Percentiles rank a stretch among this genome's conserved stretches.
Evolutionary conservation across 2,113 vertebrate species (phyloP).

Genomic region (Oncorhynchus nerka): DNA sequence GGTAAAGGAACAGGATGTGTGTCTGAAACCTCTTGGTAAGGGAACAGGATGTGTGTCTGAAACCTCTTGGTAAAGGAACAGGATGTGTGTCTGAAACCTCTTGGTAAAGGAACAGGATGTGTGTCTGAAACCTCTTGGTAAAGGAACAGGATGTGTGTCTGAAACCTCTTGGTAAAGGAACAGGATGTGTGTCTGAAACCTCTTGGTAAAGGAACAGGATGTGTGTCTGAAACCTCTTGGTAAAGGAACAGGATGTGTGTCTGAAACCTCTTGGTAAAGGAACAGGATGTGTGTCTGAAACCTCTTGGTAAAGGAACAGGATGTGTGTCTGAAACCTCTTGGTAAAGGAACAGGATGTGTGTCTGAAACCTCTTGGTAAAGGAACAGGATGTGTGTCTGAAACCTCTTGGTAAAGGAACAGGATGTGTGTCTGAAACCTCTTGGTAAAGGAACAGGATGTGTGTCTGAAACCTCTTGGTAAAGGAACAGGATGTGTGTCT

Average conservation of each 20-base stretch:
- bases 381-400: not conserved
- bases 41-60: not conserved
- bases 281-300: not conserved
- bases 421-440: too few species aligned
- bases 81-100: too few species aligned
- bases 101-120: not conserved
- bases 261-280: not conserved
- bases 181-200: too few species aligned
- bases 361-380: not conserved
- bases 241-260: too few species aligned
- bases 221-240: too few species aligned
- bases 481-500: not conserved
- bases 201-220: not conserved
- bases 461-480: not conserved
- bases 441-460: not conserved
- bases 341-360: not conserved
- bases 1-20: not conserved
- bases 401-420: not conserved
- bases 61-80: not conserved
- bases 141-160: not conserved
- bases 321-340: not conserved
- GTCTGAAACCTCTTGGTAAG: not conserved
- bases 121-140: not conserved
- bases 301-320: not conserved
- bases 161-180: not conserved